These are phyloP conservation scores for Anneissia japonica DNA, from an alignment of 35 echinoderm and acorn worm species.

Conservation along the genomic window DNA sequence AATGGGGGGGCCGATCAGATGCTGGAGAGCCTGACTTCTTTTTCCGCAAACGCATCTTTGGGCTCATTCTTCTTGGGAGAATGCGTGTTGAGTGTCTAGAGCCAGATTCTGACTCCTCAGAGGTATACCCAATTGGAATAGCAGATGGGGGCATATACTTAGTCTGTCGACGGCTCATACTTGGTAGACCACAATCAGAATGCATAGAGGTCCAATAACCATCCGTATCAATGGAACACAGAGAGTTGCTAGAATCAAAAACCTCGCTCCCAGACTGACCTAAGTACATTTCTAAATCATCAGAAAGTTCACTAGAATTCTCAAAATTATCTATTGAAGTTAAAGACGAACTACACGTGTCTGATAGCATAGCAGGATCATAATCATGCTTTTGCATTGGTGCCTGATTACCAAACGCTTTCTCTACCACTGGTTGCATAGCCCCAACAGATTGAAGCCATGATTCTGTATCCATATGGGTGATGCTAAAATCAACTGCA, in stretches of 20 bases:
- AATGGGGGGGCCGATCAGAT: not conserved
- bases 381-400: not conserved
- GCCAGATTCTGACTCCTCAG: not conserved
- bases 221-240: slow-evolving; percentile 77
- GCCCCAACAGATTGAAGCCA: slow-evolving; percentile 54
- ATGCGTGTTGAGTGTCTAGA: not conserved
- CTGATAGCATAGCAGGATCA: not conserved
- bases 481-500: slow-evolving; percentile 9
- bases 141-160: not conserved
- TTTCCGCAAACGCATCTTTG: not conserved
- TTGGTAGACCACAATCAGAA: slow-evolving; percentile 77
- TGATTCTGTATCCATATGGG: slow-evolving; percentile 55
- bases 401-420: slow-evolving; percentile 48
- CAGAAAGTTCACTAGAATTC: not conserved
- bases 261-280: not conserved
- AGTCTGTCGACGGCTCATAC: not conserved
- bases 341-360: not conserved
- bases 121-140: not conserved
- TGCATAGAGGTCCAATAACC: slow-evolving; percentile 99
- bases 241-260: not conserved
- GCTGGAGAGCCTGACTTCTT: not conserved
- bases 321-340: not conserved
- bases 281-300: not conserved
- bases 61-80: not conserved
- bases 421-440: slow-evolving; percentile 47